These are phyloP conservation scores for Gopherus flavomarginatus DNA, from an alignment of 2,113 vertebrate genomes.

Conservation along the genomic window DNA sequence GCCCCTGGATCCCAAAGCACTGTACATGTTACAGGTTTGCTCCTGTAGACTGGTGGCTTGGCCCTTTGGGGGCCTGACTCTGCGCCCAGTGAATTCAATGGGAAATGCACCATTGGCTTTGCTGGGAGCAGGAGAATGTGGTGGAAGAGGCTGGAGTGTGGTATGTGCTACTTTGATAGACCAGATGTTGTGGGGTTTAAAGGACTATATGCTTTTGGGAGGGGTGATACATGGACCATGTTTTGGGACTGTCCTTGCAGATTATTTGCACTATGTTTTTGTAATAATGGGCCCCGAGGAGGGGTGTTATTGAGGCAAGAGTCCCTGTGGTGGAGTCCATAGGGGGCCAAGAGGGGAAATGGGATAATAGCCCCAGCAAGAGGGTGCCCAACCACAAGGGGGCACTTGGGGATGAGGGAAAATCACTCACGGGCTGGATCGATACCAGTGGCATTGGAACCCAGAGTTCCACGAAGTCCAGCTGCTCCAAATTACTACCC, in stretches of 20 bases:
- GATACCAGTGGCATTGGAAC: not conserved
- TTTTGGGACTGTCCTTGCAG: not conserved
- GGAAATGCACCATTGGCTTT: not conserved
- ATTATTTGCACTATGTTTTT: not conserved
- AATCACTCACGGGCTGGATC: not conserved
- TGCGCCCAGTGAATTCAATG: not conserved
- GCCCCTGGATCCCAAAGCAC: not conserved
- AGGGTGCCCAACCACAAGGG: not conserved
- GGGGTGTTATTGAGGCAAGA: not conserved
- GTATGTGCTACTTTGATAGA: not conserved
- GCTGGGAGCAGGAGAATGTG: not conserved
- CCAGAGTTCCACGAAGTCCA: not conserved
- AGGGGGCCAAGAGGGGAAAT: not conserved
- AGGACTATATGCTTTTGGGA: not conserved
- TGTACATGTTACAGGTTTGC: not conserved
- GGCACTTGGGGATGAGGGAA: not conserved
- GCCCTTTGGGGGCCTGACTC: accelerated
- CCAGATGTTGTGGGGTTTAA: not conserved
- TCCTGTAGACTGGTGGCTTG: not conserved
- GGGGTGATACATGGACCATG: not conserved
- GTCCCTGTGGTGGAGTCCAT: no score
- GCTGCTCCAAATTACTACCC: not conserved
- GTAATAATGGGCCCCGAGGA: not conserved
- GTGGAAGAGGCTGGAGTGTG: not conserved
- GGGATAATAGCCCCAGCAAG: not conserved